Evolutionary conservation across 2,888 invertebrate genomes (phyloP), one percentile per base, ranked within the genome.

Genomic region (Melipona bicolor): DNA sequence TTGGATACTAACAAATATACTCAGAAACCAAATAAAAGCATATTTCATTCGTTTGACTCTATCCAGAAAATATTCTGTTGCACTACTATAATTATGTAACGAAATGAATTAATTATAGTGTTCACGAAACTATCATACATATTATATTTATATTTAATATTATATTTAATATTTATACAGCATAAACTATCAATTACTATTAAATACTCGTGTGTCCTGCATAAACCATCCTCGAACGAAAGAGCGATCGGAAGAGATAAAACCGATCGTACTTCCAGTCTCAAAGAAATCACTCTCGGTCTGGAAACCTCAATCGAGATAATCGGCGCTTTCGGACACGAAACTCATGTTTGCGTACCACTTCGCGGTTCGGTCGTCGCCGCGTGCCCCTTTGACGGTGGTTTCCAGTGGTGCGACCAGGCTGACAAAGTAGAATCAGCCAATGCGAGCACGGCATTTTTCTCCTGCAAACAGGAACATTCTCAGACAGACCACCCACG

Each of bases 261-360:
- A n/a, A 27, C n/a, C 17, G 24, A 27, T 54, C 50, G 67, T 24
- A 54, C 36, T 49, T 76, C 61, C 61, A 24, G 36, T 36, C 54
- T 3, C 43, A 17, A 24, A 67, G 50, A n/a, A 36, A 71, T 71
- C 56, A 62, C 43, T 77, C 24, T 19, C n/a, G n/a, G 68, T 27
- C 49, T n/a, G 43, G 65, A 21, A 65, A 59, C 56, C 67, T 64
- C 56, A 36, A 13, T 13, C 27, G 17, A 32, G 64, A n/a, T 3
- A 61, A 59, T 27, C 54, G 21, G 24, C 71, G 77, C 84, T 85
- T 85, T 84, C 85, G 80, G 84, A 62, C 76, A 75, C 75, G 81
- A 83, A 81, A 85, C 81, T 71, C 62, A 79, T 83, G 85, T 87
- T 87, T 85, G 82, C 87, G 64, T 64, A 81, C 77, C 86, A 87